These are phyloP conservation scores for Hyaena hyaena DNA, from an alignment of 2,113 vertebrate genomes.

Conservation along the genomic window DNA sequence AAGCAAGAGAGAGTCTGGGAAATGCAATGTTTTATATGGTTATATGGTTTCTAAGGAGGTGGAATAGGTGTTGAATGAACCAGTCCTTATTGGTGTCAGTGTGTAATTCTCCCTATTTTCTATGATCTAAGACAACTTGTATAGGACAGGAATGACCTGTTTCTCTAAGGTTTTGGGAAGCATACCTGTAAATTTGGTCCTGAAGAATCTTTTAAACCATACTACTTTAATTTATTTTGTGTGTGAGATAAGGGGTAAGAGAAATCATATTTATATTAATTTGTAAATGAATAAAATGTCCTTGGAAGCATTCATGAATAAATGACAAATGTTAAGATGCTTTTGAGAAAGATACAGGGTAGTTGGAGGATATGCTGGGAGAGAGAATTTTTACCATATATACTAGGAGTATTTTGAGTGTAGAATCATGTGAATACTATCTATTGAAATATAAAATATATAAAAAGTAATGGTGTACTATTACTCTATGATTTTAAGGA, in stretches of 20 bases:
- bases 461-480: background rate
- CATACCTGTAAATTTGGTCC: background rate
- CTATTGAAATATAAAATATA: background rate
- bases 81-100: background rate
- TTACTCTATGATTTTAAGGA: background rate
- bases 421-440: background rate
- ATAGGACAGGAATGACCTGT: background rate
- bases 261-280: background rate
- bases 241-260: background rate
- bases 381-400: background rate
- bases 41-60: background rate
- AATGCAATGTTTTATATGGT: background rate
- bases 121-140: background rate
- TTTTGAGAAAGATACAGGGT: background rate
- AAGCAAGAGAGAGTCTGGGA: background rate
- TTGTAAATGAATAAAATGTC: background rate
- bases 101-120: background rate
- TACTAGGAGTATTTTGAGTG: background rate
- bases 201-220: background rate
- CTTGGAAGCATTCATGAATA: background rate
- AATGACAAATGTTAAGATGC: background rate
- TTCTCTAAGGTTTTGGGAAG: slow-evolving; percentile 9
- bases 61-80: background rate
- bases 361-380: background rate
- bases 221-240: background rate